Conservation (phyloP, 2,797 vertebrate genomes). For the Triplophysa yarkandensis region DNA sequence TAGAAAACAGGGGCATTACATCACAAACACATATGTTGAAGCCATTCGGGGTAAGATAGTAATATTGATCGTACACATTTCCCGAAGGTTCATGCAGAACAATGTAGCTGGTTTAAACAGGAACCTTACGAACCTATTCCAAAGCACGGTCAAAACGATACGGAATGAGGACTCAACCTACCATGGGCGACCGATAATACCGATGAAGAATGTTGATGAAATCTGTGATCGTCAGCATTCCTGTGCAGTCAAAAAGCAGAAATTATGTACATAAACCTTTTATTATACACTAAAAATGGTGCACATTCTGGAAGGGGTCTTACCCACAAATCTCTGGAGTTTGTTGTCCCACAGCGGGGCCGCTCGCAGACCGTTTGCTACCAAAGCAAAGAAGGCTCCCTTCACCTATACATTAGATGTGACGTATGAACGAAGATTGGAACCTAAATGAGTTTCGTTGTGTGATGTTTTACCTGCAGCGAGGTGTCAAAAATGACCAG, state of each 20-base stretch:
- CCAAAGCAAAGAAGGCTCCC: constrained; percentile 94
- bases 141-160: not conserved
- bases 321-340: constrained; percentile 95
- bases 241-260: constrained; percentile 64
- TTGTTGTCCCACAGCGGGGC: constrained; percentile 96
- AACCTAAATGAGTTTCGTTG: no score
- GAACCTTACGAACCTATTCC: not conserved
- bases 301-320: constrained; percentile 56
- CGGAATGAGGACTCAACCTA: constrained; percentile 56
- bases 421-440: no score
- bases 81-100: not conserved
- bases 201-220: constrained; percentile 97
- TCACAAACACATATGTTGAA: not conserved
- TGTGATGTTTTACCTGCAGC: constrained; percentile 45
- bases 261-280: not conserved
- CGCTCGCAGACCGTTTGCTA: constrained; percentile 91
- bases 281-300: not conserved
- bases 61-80: not conserved
- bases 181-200: constrained; percentile 93
- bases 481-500: constrained; percentile 90
- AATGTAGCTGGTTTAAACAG: no score
- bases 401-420: constrained; percentile 80
- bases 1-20: constrained; percentile 57
- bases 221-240: constrained; percentile 99
- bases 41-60: not conserved